These are phyloP conservation scores for Lutjanus erythropterus DNA, from an alignment of 2,113 vertebrate species.

Conservation along the genomic window DNA sequence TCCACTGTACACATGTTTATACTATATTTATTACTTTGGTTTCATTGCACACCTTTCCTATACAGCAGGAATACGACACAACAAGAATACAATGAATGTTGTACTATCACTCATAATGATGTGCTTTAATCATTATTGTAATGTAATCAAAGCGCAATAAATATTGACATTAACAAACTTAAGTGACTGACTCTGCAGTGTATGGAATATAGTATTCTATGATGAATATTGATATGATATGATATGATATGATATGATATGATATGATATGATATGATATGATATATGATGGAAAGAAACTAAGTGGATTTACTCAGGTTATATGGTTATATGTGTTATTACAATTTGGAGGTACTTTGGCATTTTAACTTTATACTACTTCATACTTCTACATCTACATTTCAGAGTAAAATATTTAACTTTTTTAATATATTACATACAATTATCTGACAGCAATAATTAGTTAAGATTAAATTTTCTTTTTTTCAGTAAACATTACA, in stretches of 20 bases:
- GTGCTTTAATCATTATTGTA: conserved; percentile 76
- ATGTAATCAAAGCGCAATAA: conserved; percentile 82
- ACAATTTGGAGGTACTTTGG: neutral
- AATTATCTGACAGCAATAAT: neutral
- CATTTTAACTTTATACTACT: neutral
- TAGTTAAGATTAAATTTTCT: no score
- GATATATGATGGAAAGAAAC: neutral
- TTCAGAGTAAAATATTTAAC: neutral
- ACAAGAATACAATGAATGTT: conserved; percentile 72
- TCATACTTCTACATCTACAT: neutral
- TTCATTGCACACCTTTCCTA: conserved; percentile 52
- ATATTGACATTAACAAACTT: conserved; percentile 61
- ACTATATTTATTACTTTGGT: conserved; percentile 63
- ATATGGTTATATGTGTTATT: neutral
- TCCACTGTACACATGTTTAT: conserved; percentile 59
- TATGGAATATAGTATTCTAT: neutral
- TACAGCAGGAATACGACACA: conserved; percentile 27
- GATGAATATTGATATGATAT: neutral
- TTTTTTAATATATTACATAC: neutral
- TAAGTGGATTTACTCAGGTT: neutral
- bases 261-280: neutral
- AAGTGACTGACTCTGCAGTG: conserved; percentile 6
- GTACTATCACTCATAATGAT: conserved; percentile 65
- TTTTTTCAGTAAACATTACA: no score
- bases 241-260: neutral